Evolutionary conservation across 2,797 vertebrate species (phyloP), one percentile per base, ranked within the genome.

Genomic region (Benthosema pterotum): DNA sequence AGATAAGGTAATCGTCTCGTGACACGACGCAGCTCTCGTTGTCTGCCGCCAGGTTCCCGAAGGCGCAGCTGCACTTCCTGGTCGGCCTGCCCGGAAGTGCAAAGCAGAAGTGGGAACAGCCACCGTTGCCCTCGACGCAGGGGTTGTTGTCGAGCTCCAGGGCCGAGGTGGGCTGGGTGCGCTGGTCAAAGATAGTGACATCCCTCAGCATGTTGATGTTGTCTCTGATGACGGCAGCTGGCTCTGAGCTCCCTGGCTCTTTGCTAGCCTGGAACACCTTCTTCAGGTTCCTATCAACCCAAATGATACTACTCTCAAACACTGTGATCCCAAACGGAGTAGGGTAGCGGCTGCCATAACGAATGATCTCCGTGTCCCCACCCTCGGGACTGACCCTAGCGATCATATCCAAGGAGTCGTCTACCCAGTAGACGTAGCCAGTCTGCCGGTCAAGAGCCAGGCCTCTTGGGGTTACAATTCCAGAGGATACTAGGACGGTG

Each of bases 211-310:
- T 95, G 64, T 94, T 91, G 69, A 99, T 86, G 70, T 96, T 97
- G 82, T 99, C 97, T 84, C 97, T 87, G 74, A 99, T 95, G 57
- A 98, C 93, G 0, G 67, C 77, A 0, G 97, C 95, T 9, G 75
- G 91, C 15, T 97, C 95, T 8, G 87, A 89, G 71, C 83, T 95
- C 11, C 91, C 92, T 6, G 97, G 97, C 28, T 96, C 91, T 87
- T 99, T 99, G 86, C 95, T 98, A 60, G 95, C 96, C 86, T 94
- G 95, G 67, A 99, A 95, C 25, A 99, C 84, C 82, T 99, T 99
- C 86, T 96, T 98, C 57, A 99, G 90, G 87, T 99, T 99, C 72
- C 97, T 93, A 83, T 99, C 97, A 60, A 99, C 97, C 98, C 98
- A 99, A 77, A 99, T 95, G 67, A 99, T 96, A 51, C 89, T 95